Evolutionary conservation across 2,113 vertebrate genomes (phyloP).

Genomic region (Etheostoma cragini): DNA sequence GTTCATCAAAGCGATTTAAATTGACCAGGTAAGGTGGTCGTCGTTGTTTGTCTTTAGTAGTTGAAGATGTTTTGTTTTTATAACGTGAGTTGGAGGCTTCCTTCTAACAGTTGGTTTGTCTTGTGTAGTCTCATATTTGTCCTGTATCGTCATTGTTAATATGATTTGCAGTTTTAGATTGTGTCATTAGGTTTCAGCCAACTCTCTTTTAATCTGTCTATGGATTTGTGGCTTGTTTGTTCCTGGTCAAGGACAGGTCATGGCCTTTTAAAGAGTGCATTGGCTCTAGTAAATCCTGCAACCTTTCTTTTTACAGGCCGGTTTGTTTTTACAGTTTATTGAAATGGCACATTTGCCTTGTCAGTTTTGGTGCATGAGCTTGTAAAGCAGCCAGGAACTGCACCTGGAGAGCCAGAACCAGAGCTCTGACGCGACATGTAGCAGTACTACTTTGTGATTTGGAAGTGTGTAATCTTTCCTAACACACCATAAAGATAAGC

Average conservation of each 20-base stretch:
- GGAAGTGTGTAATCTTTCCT: neutral
- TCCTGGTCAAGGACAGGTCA: conserved; percentile 10
- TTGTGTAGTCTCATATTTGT: neutral
- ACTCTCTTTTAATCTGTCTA: neutral
- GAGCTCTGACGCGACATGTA: neutral
- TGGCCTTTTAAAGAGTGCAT: neutral
- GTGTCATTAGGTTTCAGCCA: neutral
- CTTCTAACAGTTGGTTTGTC: neutral
- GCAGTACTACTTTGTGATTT: conserved; percentile 17
- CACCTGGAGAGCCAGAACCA: neutral
- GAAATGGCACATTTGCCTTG: neutral
- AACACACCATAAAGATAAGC: conserved; percentile 25
- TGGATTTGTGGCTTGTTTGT: neutral
- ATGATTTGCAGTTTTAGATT: neutral
- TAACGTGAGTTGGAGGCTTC: neutral
- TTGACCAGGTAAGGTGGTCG: conserved; percentile 70
- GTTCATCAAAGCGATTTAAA: conserved; percentile 75
- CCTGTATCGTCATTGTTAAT: neutral
- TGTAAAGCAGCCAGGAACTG: conserved; percentile 21
- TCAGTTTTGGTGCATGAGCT: neutral
- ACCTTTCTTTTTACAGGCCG: neutral
- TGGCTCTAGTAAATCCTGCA: neutral
- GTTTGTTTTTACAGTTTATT: neutral
- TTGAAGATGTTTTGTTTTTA: neutral
- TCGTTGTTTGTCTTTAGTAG: neutral